Base-by-base conservation (phyloP, 2,797 vertebrate species). In the Micropoecilia bifurca region DNA sequence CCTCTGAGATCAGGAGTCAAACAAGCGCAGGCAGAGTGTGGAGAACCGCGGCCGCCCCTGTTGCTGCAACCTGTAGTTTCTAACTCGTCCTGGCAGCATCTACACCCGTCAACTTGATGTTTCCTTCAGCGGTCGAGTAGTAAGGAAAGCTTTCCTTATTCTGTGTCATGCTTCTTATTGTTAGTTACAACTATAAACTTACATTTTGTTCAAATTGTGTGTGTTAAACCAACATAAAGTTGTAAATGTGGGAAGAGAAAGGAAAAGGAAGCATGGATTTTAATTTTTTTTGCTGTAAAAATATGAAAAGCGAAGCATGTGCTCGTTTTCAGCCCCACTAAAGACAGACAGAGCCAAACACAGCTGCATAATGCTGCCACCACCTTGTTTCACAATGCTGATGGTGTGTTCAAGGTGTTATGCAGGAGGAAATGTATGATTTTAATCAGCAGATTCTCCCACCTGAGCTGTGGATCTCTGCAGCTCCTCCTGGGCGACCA, bases 11-110 rank as follows among this genome's bases (percentile, higher is more conserved):
- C 74, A 74, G 88, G 79, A 90, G 88, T 80, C 41, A 80, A 84
- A 85, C 79, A 80, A 81, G 79, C 79, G 78, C 77, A 18, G 83
- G 90, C 79, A 88, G 89, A 84, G 25, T 53, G 78, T 75, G 80
- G 71, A 86, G 82, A 41, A 0, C 77, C 68, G 82, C 36, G 66
- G 74, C 80, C 77, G 53, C 69, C 82, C 46, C 55, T 45, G 10
- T 77, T 18, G 80, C 80, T 80, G 82, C 88, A 88, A 83, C 85
- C 89, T 89, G 91, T 91, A 84, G 87, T 90, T 86, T 50, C 76
- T 87, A 92, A 94, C 88, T 92, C 81, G 76, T 90, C 78, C 8
- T 89, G 90, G 91, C 89, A 88, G 50, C 10, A 39, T 85, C 83
- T 48, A 53, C 10, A 79, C 76, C 77, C 73, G 47, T 82, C 83